These are phyloP conservation scores for Natrix natrix DNA, from an alignment of 2,797 vertebrate genomes.

Conservation along the genomic window DNA sequence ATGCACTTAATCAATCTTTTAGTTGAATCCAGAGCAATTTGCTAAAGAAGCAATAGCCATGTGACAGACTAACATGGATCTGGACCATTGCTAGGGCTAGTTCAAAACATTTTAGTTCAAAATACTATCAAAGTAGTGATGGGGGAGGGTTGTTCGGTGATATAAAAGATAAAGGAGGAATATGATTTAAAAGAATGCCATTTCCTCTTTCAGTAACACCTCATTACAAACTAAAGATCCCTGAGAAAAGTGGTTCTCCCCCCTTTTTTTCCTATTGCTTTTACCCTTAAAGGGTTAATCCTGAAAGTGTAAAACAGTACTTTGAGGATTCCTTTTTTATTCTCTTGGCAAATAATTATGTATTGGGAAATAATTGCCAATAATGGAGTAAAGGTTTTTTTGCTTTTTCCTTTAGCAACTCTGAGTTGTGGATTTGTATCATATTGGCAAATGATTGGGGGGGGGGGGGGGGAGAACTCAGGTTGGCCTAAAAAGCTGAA, in stretches of 20 bases:
- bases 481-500: constrained; percentile 66
- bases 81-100: background rate
- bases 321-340: constrained; percentile 14
- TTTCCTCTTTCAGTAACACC: background rate
- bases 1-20: background rate
- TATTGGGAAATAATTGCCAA: constrained; percentile 1
- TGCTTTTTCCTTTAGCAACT: background rate
- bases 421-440: constrained; percentile 51
- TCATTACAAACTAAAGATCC: background rate
- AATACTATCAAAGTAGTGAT: background rate
- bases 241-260: background rate
- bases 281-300: constrained; percentile 34
- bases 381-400: constrained; percentile 25
- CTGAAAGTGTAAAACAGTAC: constrained; percentile 37
- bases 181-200: background rate
- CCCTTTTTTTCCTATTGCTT: background rate
- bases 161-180: background rate
- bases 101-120: background rate
- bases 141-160: background rate
- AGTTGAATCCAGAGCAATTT: background rate
- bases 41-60: background rate
- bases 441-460: constrained; percentile 39
- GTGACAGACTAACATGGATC: background rate
- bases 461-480: constrained; percentile 19
- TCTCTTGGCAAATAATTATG: constrained; percentile 3